Conservation (phyloP, 2,113 vertebrate species). For the Takifugu flavidus region DNA sequence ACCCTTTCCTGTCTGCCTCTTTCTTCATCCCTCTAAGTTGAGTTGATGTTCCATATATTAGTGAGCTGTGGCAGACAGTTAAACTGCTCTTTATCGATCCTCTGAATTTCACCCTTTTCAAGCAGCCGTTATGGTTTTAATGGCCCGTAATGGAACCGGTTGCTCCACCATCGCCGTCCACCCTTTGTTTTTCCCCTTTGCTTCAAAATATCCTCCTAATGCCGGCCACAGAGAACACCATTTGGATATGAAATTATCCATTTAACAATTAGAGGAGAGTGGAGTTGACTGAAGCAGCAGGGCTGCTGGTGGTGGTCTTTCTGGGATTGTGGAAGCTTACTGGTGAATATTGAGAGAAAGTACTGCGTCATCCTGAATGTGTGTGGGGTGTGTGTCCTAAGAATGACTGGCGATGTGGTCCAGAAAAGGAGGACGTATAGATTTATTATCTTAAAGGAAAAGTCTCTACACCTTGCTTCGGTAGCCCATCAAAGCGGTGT, state of each 20-base stretch:
- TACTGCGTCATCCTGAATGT: no score
- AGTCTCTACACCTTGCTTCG: conserved; percentile 23
- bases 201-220: conserved; percentile 47
- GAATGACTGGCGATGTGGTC: no score
- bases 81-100: conserved; percentile 75
- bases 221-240: background rate
- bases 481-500: conserved; percentile 53
- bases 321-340: no score
- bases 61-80: conserved; percentile 72
- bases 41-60: conserved; percentile 76
- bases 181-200: conserved; percentile 41
- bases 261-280: no score
- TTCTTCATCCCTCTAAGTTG: conserved; percentile 18
- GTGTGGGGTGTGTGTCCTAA: no score
- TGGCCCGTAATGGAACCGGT: conserved; percentile 73
- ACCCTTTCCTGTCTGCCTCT: conserved; percentile 24
- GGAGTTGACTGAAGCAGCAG: no score
- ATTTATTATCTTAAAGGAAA: conserved; percentile 23
- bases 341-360: no score
- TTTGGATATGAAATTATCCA: no score
- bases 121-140: conserved; percentile 70
- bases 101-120: conserved; percentile 66
- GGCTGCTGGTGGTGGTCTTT: no score
- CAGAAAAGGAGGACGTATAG: no score
- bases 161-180: conserved; percentile 60